phyloP scores from a whole-genome alignment of 1,140 invertebrate species.

The Adelges cooleyi region DNA sequence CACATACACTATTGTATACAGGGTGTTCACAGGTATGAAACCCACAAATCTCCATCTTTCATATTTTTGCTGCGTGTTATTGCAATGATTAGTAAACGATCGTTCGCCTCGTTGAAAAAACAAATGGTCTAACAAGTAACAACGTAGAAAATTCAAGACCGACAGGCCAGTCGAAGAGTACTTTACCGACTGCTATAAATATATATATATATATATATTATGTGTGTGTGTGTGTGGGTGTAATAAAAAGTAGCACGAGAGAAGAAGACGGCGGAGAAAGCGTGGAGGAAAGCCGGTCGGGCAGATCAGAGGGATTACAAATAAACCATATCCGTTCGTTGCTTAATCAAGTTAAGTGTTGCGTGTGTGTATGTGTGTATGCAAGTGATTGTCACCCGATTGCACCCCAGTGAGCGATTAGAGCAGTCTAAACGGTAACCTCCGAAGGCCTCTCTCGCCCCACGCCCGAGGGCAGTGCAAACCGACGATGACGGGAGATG shows the following conservation, averaged over 20 bases:
- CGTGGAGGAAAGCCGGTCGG: too few species aligned
- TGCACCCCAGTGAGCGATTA: constrained; percentile 28
- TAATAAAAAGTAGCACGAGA: neutral
- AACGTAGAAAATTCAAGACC: too few species aligned
- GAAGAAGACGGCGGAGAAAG: neutral
- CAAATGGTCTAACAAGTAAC: too few species aligned
- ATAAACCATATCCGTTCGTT: constrained; percentile 3
- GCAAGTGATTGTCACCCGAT: constrained; percentile 22
- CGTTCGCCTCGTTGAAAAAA: too few species aligned
- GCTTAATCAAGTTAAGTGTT: constrained; percentile 28
- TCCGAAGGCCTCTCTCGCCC: neutral
- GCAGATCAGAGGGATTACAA: constrained; percentile 19
- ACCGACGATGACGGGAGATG: neutral
- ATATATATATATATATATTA: neutral
- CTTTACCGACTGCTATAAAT: neutral
- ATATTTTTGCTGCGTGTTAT: too few species aligned
- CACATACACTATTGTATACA: too few species aligned
- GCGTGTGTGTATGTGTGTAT: neutral
- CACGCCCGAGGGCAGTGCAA: neutral
- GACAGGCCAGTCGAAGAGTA: too few species aligned
- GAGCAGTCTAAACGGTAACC: neutral
- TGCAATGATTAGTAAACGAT: too few species aligned
- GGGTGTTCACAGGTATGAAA: too few species aligned
- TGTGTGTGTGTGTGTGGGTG: neutral
- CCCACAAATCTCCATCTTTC: too few species aligned